Base-by-base conservation (phyloP, 2,113 vertebrate species). In the Pelodiscus sinensis region DNA sequence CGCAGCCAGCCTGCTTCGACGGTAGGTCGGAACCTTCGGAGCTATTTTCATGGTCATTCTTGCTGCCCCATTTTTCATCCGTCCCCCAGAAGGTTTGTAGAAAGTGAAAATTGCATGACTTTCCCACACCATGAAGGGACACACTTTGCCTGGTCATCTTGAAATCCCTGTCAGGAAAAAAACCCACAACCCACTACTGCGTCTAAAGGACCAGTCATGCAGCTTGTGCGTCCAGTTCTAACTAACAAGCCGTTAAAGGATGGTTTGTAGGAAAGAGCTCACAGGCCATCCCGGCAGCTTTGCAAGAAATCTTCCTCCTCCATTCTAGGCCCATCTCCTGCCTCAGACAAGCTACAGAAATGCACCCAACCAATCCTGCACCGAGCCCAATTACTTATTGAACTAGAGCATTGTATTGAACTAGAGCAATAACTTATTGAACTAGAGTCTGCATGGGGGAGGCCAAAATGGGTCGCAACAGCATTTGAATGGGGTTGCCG, bases 1-100 rank as follows among this genome's bases (percentile, higher is more conserved):
- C 60, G 86, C 12, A 85, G 87, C 88, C 94, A 97, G 95, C 86
- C 82, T 91, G 84, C 35, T 25, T 25, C 24, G 24, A 22, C 25
- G 38, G 65, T 19, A 9, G n/a, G 18, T 71, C 31, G 65, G 73
- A 75, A 25, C 21, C 73, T 25, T 75, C 88, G 92, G 92, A 81
- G 92, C 94, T 57, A 56, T 89, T 82, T 58, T 88, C 91, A 92
- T 75, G 80, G 60, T 14, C 50, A 24, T 50, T 75, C 92, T 92
- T 52, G 56, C 82, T 85, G 25, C 27, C 0, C 0, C 24, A 14
- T 93, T 95, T 88, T 57, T 11, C 82, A 96, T 94, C 80, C 75
- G 56, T 82, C 91, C 50, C 78, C 82, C 65, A 95, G 31, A 84
- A 25, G 52, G 24, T 29, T 86, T 0, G 0, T 0, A n/a, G 90